phyloP scores from a whole-genome alignment of 2,113 vertebrate species.

The Pardalotus punctatus region DNA sequence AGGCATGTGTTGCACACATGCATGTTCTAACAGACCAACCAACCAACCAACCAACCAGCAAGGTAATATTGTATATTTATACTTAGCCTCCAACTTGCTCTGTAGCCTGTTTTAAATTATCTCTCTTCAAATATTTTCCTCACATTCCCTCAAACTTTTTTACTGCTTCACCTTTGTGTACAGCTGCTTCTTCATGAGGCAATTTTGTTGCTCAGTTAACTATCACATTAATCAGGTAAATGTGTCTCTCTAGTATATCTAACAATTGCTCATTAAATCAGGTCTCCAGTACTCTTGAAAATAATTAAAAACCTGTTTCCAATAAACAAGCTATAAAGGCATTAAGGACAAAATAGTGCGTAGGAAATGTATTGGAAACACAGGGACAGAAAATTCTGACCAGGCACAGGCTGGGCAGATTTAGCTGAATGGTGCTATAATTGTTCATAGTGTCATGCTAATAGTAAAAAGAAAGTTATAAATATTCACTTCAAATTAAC shows the following conservation, averaged over 20 bases:
- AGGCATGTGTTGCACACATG: background rate
- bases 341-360: background rate
- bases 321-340: slow-evolving; percentile 54
- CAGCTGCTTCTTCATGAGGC: slow-evolving; percentile 1
- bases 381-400: slow-evolving; percentile 6
- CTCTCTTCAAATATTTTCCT: background rate
- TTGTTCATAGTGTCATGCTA: background rate
- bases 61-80: background rate
- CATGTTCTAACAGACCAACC: background rate
- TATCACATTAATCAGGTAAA: slow-evolving; percentile 60
- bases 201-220: slow-evolving; percentile 44
- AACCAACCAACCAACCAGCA: background rate
- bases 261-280: slow-evolving; percentile 59
- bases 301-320: slow-evolving; percentile 53
- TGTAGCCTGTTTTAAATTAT: background rate
- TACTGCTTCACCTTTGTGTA: background rate
- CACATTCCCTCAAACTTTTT: background rate
- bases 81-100: background rate
- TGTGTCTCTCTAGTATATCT: slow-evolving; percentile 4
- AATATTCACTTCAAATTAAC: slow-evolving; percentile 53
- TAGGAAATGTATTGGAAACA: background rate
- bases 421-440: background rate
- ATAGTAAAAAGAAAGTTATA: slow-evolving; percentile 35
- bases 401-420: background rate
- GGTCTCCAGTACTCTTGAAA: slow-evolving; percentile 11